Evolutionary conservation across 2,888 invertebrate genomes (phyloP), one percentile per base, ranked within the genome.

Genomic region (Standfussiana lucernea): DNA sequence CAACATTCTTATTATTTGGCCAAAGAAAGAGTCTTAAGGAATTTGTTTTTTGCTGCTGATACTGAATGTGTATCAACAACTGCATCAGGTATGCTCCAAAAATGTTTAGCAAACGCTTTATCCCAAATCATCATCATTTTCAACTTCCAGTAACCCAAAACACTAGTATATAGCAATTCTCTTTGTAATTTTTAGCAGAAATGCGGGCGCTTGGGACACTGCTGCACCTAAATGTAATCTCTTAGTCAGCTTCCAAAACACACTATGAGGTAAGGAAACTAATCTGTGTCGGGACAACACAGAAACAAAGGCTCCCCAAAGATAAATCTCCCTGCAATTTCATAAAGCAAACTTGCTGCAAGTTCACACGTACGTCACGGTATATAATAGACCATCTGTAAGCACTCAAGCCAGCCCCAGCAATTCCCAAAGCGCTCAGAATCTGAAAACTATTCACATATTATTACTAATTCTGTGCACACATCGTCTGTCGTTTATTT

Each of bases 401-500:
- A 80, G 78, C 75, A 75, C 75, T 87, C 80, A 77, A 82, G 56
- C n/a, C 65, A 64, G 32, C 72, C 50, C 37, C 59, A 87, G 69
- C 72, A 77, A 76, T 77, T 80, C 75, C 71, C 75, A 80, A 80
- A 88, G 85, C 85, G 72, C 61, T 71, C 65, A 37, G 50, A 86
- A 82, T 87, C 75, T 79, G 88, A 87, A 83, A 87, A 83, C 88
- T 87, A 83, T 87, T 87, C 89, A 84, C 78, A 87, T 85, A 78
- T 84, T 85, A 84, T 83, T 81, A 90, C 84, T 90, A 90, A 91
- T 91, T 90, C 87, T 69, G 80, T 86, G 88, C 90, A 89, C 91
- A 91, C 86, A 84, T 79, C 66, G 71, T 13, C 86, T 84, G 85
- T 85, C 91, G 89, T 89, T 91, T 91, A 91, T 91, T 90, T 92